Evolutionary conservation across 2,888 invertebrate genomes (phyloP), one percentile per base, ranked within the genome.

Genomic region (Drosophila anomalata): DNA sequence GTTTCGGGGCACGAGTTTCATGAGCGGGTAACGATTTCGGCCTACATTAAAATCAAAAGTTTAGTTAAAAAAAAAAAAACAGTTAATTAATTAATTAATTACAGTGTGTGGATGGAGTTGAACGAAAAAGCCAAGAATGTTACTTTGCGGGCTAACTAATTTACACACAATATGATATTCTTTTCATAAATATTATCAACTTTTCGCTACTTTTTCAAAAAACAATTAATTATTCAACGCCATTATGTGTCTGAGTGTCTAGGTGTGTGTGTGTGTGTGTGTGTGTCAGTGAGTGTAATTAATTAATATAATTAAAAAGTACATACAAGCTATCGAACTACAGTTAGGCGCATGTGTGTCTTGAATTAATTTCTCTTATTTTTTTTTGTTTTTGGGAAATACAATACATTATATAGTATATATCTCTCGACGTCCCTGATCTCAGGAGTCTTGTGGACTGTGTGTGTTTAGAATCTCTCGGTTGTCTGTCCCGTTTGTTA

Each of bases 301-400:
- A 82, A 79, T 85, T 79, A 82, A 79, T 82, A 77, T 82, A 86
- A 83, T 86, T 81, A 72, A 86, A 80, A 81, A 77, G 48, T 79
- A 81, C 77, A 75, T 77, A 79, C 65, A 82, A 74, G 66, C 85
- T 85, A 74, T 36, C 47, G 62, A 79, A 67, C 73, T 78, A 80
- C 66, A 75, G 77, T 77, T 69, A 79, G 55, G 51, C 42, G 53
- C 53, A 51, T 70, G 59, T 71, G 54, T 66, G 46, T 57, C 53
- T 67, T 14, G 44, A 14, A 42, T 20, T 62, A 12, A 36, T 36
- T 36, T 36, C n/a, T n/a, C 12, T 14, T 60, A 17, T 46, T 36
- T 53, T 24, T 24, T 24, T 3, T 24, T 26, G 14, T 54, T 22
- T 51, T 36, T 53, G 46, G 52, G 41, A 14, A 41, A 41, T 56